Conservation (phyloP, 2,113 vertebrate genomes). For the Amphilophus citrinellus region DNA sequence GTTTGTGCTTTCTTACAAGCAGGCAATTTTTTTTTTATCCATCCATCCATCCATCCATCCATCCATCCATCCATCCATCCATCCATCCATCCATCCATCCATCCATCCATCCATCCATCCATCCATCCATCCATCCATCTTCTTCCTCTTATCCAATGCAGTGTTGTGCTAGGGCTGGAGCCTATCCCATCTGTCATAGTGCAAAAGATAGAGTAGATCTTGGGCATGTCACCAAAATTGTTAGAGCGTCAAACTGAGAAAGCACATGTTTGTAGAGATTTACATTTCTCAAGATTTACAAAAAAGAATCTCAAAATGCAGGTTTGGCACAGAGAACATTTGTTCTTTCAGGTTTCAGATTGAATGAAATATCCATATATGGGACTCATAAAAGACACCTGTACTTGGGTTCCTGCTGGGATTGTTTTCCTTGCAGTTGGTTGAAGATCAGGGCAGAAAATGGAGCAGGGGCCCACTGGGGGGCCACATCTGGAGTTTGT, state of each 20-base stretch:
- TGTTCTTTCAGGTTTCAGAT: conserved; percentile 47
- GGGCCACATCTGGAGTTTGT: conserved; percentile 55
- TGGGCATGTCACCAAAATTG: neutral
- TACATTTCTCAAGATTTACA: neutral
- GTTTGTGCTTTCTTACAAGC: too few species aligned
- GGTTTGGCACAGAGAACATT: conserved; percentile 14
- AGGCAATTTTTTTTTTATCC: too few species aligned
- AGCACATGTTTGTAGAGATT: neutral
- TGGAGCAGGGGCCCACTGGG: conserved; percentile 35
- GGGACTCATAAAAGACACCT: conserved; percentile 66
- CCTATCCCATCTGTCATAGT: neutral
- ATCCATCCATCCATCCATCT: too few species aligned
- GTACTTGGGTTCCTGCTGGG: conserved; percentile 45
- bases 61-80: too few species aligned
- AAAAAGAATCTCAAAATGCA: conserved; percentile 4
- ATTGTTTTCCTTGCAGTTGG: conserved; percentile 56
- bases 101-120: too few species aligned
- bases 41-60: too few species aligned
- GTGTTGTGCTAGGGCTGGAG: fast-evolving
- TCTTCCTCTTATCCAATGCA: too few species aligned
- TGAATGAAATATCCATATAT: conserved; percentile 52
- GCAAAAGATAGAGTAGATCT: neutral
- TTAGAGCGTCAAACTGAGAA: neutral
- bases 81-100: too few species aligned
- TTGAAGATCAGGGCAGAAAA: conserved; percentile 51